phyloP scores from a whole-genome alignment of 2,113 vertebrate genomes.

The Bucco capensis region DNA sequence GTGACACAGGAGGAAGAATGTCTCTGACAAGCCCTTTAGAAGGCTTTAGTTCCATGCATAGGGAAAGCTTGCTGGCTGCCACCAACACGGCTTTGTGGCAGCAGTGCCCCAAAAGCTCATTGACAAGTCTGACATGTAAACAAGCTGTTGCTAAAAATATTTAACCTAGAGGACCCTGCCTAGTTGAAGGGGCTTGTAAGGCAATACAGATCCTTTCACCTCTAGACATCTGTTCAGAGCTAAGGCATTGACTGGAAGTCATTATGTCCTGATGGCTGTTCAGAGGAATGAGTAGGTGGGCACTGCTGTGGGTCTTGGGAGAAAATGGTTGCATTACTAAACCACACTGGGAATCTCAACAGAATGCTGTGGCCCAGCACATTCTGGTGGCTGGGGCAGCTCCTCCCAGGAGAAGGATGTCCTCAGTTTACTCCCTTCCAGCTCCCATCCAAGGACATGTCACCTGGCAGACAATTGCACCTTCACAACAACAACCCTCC shows the following conservation, averaged over 20 bases:
- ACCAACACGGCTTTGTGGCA: constrained; percentile 29
- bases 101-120: constrained; percentile 42
- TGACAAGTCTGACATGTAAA: constrained; percentile 65
- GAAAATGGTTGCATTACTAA: background rate
- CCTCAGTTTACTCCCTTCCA: background rate
- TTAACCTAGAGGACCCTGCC: constrained; percentile 49
- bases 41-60: background rate
- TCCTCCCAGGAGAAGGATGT: background rate
- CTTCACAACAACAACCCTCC: background rate
- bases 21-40: constrained; percentile 44
- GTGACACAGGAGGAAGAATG: constrained; percentile 22
- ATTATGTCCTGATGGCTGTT: background rate
- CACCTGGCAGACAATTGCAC: background rate
- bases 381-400: background rate
- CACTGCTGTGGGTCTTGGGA: background rate
- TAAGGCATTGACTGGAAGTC: background rate
- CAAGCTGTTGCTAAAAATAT: constrained; percentile 66
- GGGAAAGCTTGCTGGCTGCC: constrained; percentile 16
- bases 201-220: constrained; percentile 63
- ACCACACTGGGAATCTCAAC: background rate
- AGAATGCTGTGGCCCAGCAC: background rate
- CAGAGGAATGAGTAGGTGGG: constrained; percentile 18
- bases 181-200: constrained; percentile 44
- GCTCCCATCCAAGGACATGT: background rate
- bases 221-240: constrained; percentile 47